phyloP scores from a whole-genome alignment of 2,888 invertebrate genomes.

The Barypeithes pellucidus region DNA sequence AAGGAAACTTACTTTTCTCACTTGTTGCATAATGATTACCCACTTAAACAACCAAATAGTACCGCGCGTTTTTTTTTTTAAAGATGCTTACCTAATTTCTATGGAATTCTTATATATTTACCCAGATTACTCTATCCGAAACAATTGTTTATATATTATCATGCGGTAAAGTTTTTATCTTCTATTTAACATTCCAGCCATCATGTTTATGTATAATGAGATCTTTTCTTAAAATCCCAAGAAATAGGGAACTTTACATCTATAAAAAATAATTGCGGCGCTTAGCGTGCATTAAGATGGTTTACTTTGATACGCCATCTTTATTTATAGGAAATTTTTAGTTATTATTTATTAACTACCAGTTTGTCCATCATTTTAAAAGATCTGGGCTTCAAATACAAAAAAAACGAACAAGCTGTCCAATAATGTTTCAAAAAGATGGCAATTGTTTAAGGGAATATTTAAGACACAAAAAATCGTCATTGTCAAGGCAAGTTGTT shows the following conservation, averaged over 20 bases:
- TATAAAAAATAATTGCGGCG: conserved; percentile 44
- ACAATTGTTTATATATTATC: conserved; percentile 40
- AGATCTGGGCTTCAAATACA: no score
- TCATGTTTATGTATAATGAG: conserved; percentile 47
- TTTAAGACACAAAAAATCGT: no score
- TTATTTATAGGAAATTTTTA: background rate
- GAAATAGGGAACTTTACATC: conserved; percentile 28
- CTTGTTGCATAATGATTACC: no score
- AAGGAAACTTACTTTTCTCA: no score
- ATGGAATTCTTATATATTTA: conserved; percentile 36
- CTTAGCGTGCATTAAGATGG: background rate
- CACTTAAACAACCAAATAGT: no score
- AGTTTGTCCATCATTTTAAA: no score
- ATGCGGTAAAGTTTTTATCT: conserved; percentile 44
- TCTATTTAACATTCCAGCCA: conserved; percentile 50
- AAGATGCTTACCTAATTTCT: conserved; percentile 28
- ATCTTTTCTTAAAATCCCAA: conserved; percentile 40
- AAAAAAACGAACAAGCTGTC: no score
- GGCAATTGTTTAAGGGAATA: no score
- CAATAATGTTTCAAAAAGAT: no score
- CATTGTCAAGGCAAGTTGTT: no score
- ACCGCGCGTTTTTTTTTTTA: no score
- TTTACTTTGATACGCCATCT: conserved; percentile 9
- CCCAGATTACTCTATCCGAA: conserved; percentile 39
- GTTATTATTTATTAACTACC: no score